Conservation (phyloP, 2,888 invertebrate species). For the Thelaira solivaga region DNA sequence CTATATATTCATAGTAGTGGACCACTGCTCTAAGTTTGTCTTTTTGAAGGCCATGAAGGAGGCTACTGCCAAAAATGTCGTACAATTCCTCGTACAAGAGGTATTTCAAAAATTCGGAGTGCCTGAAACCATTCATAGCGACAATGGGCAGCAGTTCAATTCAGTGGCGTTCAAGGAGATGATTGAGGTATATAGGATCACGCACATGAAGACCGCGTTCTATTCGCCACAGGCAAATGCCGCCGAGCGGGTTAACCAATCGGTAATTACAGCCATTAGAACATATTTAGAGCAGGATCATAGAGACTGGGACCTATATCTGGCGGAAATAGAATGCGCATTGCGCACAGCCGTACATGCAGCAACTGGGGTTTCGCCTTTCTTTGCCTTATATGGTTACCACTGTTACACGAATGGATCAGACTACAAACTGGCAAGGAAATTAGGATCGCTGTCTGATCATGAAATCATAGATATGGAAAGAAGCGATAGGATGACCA, state of each 20-base stretch:
- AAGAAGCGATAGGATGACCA: neutral
- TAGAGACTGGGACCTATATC: neutral
- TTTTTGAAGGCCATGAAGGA: constrained; percentile 2
- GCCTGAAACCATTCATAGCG: too few species aligned
- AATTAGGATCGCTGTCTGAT: neutral
- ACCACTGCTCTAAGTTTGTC: constrained; percentile 4
- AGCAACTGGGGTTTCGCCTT: neutral
- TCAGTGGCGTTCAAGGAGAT: neutral
- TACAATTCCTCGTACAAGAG: neutral
- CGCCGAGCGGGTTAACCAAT: too few species aligned
- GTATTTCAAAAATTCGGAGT: constrained; percentile 14
- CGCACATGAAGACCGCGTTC: too few species aligned
- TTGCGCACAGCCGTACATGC: neutral
- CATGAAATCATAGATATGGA: neutral
- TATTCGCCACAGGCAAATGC: too few species aligned
- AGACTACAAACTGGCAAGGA: neutral
- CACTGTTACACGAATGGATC: constrained; percentile 2
- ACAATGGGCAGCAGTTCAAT: neutral
- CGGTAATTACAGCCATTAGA: neutral
- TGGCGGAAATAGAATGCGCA: neutral
- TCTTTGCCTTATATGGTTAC: constrained; percentile 8
- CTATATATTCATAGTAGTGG: constrained; percentile 2
- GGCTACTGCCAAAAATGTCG: constrained; percentile 1
- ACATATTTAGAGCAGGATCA: neutral
- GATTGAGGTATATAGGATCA: neutral